Conservation (phyloP, 2,113 vertebrate genomes). For the Puntigrus tetrazona region DNA sequence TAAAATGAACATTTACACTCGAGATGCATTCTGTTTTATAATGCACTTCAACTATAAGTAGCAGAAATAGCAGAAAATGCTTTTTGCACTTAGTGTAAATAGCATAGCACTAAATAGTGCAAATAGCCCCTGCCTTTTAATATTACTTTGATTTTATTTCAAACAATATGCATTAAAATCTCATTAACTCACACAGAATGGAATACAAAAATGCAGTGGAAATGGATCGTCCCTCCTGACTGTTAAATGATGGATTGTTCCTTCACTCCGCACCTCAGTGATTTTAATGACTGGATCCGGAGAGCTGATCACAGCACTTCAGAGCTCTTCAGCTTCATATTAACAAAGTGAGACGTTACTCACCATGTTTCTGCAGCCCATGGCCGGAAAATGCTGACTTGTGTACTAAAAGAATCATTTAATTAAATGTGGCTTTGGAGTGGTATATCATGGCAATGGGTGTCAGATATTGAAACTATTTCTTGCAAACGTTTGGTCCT, state of each 20-base stretch:
- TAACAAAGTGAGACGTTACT: slow-evolving; percentile 62
- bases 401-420: slow-evolving; percentile 66
- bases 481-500: background rate
- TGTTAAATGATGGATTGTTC: slow-evolving; percentile 48
- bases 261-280: slow-evolving; percentile 48
- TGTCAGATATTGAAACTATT: background rate
- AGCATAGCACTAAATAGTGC: too few species aligned
- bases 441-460: slow-evolving; percentile 53
- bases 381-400: slow-evolving; percentile 73
- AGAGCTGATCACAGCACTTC: slow-evolving; percentile 73
- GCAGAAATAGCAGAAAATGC: too few species aligned
- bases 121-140: too few species aligned
- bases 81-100: too few species aligned
- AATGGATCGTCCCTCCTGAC: slow-evolving; percentile 31
- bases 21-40: too few species aligned
- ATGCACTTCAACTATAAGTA: too few species aligned
- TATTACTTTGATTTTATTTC: too few species aligned
- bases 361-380: slow-evolving; percentile 58
- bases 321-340: slow-evolving; percentile 65
- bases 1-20: too few species aligned
- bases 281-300: slow-evolving; percentile 43
- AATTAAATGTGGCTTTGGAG: slow-evolving; percentile 63
- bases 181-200: background rate
- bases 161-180: background rate
- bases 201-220: background rate